Base-by-base conservation (phyloP, 2,113 vertebrate species). In the Bos javanicus region DNA sequence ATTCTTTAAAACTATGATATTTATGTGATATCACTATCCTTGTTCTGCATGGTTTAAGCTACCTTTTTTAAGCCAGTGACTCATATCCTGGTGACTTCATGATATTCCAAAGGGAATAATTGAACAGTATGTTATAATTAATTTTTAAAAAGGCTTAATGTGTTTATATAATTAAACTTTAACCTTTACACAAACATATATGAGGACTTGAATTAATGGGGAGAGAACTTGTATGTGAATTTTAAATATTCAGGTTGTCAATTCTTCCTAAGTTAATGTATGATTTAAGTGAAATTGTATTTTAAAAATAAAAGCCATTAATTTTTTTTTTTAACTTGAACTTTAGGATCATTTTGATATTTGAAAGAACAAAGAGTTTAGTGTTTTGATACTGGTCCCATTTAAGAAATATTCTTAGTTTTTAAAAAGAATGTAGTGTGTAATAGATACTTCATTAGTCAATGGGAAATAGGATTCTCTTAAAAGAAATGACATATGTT, bases 321-420 rank as follows among this genome's bases (percentile, higher is more conserved):
- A 60, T 95, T 60, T 56, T 43, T 60, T 60, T 60, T 91, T 62
- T 21, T 21, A 67, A 36, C 10, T 59, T 94, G 16, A 95, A 95
- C 16, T 83, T 95, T 56, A 89, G 57, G 17, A 54, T 92, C 16
- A 94, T 93, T 96, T 94, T 93, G 74, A 50, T 93, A 85, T 64
- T 64, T 94, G 59, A 87, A 92, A 96, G 46, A 83, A 92, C 48
- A 84, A 92, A 90, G 17, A 2, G 7, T 60, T 87, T 87, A 91
- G 7, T 59, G 21, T 91, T 92, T 92, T 82, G 15, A 11, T 81
- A 76, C 16, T 88, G 60, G 48, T 76, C 25, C 11, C 91, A 76
- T 91, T 97, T 93, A n/a, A 94, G 52, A 96, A 91, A 88, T 94
- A 57, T 9, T 14, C 14, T 94, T 64, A 36, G 11, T 60, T 86